These are phyloP conservation scores for Platorchestia sp. DNA, from an alignment of 1,140 invertebrate species.

Conservation along the genomic window DNA sequence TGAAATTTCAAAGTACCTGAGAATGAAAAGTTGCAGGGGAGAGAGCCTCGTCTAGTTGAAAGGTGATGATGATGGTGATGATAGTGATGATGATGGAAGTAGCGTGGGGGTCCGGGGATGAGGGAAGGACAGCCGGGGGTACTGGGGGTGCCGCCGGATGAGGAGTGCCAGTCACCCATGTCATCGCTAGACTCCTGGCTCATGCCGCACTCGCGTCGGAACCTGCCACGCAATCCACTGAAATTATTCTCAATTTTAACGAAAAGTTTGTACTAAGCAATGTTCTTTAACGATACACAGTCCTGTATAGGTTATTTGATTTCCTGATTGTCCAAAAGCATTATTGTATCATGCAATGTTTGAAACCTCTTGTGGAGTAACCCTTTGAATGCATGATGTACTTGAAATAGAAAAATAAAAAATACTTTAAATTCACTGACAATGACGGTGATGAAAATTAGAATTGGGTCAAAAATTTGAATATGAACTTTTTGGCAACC, in stretches of 20 bases:
- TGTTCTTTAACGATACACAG: too few relatives aligned
- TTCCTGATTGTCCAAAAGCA: too few relatives aligned
- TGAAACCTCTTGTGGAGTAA: too few relatives aligned
- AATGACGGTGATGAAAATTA: too few relatives aligned
- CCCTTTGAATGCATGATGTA: too few relatives aligned
- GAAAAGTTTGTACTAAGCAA: too few relatives aligned
- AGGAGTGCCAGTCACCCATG: slow-evolving; percentile 35
- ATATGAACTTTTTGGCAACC: too few relatives aligned
- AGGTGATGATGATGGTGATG: slow-evolving; percentile 12
- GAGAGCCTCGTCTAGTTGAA: slow-evolving; percentile 21
- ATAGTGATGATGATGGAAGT: slow-evolving; percentile 15
- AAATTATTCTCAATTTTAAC: not conserved
- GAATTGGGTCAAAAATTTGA: too few relatives aligned
- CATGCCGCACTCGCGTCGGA: slow-evolving; percentile 24
- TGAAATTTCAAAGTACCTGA: not conserved
- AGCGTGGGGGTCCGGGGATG: not conserved
- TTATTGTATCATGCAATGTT: too few relatives aligned
- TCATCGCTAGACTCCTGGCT: slow-evolving; percentile 38
- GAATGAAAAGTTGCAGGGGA: slow-evolving; percentile 43
- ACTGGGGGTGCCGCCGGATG: slow-evolving; percentile 18
- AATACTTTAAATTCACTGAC: too few relatives aligned
- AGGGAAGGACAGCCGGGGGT: slow-evolving; percentile 2
- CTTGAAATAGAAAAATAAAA: too few relatives aligned
- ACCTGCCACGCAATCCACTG: not conserved
- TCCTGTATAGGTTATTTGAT: too few relatives aligned